These are phyloP conservation scores for Lepus townsendii DNA, from an alignment of 2,797 vertebrate species.

Conservation along the genomic window DNA sequence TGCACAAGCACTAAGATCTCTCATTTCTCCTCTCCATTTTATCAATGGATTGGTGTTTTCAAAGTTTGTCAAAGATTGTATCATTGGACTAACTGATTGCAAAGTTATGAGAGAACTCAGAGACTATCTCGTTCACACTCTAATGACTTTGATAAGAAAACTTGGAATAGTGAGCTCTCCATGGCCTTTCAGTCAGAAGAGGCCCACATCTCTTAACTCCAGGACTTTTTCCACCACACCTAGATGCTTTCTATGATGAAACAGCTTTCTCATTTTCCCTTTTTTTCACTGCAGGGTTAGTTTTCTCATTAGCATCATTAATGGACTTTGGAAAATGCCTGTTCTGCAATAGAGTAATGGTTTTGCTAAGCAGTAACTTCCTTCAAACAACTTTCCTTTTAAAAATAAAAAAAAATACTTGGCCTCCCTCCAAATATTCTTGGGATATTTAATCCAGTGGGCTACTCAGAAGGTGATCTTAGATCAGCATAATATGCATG, in stretches of 20 bases:
- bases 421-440: constrained; percentile 55
- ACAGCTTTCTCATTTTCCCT: not conserved
- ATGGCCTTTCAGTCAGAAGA: not conserved
- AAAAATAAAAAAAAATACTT: constrained; percentile 52
- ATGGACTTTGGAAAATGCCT: constrained; percentile 48
- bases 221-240: not conserved
- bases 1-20: not conserved
- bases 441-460: constrained; percentile 49
- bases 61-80: not conserved
- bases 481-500: constrained; percentile 3
- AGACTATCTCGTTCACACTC: not conserved
- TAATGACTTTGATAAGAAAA: constrained; percentile 19
- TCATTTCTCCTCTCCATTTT: not conserved
- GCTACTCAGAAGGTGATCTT: not conserved
- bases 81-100: too few relatives aligned
- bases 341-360: not conserved
- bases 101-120: not conserved
- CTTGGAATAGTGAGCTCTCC: not conserved
- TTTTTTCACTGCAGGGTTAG: not conserved
- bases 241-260: not conserved
- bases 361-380: constrained; percentile 25
- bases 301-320: constrained; percentile 46
- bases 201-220: not conserved
- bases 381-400: constrained; percentile 47
- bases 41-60: not conserved